Percentiles rank a stretch among this genome's conserved stretches.
Conservation (phyloP, 1,140 invertebrate species). For the Bombus affinis region DNA sequence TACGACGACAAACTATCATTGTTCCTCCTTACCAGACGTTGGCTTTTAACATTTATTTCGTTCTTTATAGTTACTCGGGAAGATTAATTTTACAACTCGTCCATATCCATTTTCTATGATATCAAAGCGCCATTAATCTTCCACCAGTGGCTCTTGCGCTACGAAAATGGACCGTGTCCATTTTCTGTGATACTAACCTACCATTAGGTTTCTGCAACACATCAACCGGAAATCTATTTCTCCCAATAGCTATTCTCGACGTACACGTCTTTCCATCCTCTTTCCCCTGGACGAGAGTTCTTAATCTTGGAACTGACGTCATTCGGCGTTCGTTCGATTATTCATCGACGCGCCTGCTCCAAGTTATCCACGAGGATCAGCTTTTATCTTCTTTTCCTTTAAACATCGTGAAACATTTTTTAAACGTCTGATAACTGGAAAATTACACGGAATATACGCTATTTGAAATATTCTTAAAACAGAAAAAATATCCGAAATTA, state of each 20-base stretch:
- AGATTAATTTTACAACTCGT: neutral
- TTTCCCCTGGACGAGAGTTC: neutral
- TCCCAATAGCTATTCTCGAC: neutral
- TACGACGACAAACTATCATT: neutral
- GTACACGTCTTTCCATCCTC: neutral
- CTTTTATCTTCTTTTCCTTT: too few relatives aligned
- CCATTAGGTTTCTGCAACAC: slow-evolving; percentile 4
- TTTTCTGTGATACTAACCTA: neutral
- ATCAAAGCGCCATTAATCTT: slow-evolving; percentile 1
- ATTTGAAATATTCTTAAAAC: too few relatives aligned
- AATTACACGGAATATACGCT: too few relatives aligned
- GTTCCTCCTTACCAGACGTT: neutral
- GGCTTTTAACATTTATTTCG: neutral
- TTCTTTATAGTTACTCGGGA: neutral
- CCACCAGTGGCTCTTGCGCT: neutral
- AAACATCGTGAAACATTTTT: too few relatives aligned
- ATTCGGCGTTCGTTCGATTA: neutral
- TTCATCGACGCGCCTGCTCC: neutral
- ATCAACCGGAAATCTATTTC: slow-evolving; percentile 7
- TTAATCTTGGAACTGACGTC: slow-evolving; percentile 12
- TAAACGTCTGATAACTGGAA: too few relatives aligned
- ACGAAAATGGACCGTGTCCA: slow-evolving; percentile 1
- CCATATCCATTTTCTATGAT: neutral
- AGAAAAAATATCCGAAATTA: too few relatives aligned
- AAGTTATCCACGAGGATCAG: neutral